Evolutionary conservation across 2,797 vertebrate species (phyloP).

Genomic region (Sylvilagus floridanus): DNA sequence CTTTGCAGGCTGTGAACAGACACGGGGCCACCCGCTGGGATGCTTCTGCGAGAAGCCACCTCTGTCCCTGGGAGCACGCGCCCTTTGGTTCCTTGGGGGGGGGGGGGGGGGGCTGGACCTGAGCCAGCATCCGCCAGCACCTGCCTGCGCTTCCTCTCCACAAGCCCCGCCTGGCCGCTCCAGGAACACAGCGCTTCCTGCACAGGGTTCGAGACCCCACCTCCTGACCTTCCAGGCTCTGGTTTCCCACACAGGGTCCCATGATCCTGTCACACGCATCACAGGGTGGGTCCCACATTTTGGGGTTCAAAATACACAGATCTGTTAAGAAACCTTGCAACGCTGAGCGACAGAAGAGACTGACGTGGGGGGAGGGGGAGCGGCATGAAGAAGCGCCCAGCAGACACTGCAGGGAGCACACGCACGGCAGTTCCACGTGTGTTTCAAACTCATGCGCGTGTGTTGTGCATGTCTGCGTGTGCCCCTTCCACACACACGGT

Average conservation of each 20-base stretch:
- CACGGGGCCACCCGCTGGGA: background rate
- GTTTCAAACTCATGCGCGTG: background rate
- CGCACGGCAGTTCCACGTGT: background rate
- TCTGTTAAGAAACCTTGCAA: no score
- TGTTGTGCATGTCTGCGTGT: no score
- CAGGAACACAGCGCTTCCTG: background rate
- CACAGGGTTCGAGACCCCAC: fast-evolving
- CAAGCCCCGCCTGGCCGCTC: background rate
- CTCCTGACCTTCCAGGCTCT: background rate
- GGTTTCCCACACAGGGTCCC: background rate
- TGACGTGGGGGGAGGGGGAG: no score
- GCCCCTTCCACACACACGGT: background rate
- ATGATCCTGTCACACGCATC: background rate
- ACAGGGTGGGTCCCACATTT: background rate
- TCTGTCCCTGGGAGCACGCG: no score
- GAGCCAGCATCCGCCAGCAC: background rate
- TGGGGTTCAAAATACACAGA: background rate
- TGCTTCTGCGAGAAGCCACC: no score
- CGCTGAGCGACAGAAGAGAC: no score
- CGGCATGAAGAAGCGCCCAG: background rate
- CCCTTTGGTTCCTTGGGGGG: background rate
- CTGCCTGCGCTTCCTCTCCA: no score
- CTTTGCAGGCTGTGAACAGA: background rate
- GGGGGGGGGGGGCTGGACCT: background rate
- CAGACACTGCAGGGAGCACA: background rate